Evolutionary conservation across 2,888 invertebrate species (phyloP).

Genomic region (Eupeodes latifasciatus): DNA sequence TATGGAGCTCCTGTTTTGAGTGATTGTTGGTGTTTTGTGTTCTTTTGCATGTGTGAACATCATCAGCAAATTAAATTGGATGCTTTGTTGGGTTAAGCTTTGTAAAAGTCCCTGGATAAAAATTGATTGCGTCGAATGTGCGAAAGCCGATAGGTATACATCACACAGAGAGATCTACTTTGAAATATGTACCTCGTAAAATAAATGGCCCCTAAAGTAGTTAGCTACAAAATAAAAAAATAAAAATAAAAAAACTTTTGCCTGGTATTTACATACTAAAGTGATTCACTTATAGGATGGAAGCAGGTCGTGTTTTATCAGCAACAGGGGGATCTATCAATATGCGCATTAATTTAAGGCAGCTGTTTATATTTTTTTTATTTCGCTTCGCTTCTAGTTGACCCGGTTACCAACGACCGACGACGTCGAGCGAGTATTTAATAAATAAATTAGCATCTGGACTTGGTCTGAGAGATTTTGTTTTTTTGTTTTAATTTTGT

Average conservation of each 20-base stretch:
- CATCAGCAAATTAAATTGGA: slow-evolving; percentile 62
- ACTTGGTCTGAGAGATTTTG: neutral
- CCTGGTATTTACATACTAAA: slow-evolving; percentile 65
- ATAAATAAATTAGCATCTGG: slow-evolving; percentile 54
- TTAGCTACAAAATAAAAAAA: neutral
- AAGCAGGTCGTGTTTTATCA: slow-evolving; percentile 37
- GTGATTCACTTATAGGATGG: slow-evolving; percentile 57
- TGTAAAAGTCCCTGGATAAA: slow-evolving; percentile 23
- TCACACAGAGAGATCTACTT: neutral
- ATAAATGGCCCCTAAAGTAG: slow-evolving; percentile 32
- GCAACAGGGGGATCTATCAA: slow-evolving; percentile 53
- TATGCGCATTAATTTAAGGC: slow-evolving; percentile 60
- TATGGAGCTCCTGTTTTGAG: neutral
- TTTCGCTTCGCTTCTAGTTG: slow-evolving; percentile 2
- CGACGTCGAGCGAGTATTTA: slow-evolving; percentile 29
- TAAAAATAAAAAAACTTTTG: slow-evolving; percentile 3
- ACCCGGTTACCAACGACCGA: slow-evolving; percentile 23
- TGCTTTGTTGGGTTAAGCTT: slow-evolving; percentile 54
- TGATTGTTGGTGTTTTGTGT: slow-evolving; percentile 40
- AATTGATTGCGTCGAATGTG: slow-evolving; percentile 53
- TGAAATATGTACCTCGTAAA: slow-evolving; percentile 60
- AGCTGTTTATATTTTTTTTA: slow-evolving; percentile 29
- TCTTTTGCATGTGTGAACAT: slow-evolving; percentile 50
- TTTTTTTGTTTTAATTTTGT: neutral
- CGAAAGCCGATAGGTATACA: neutral